phyloP scores from a whole-genome alignment of 30 jellyfish, hydroid and myxozoan species.

The Rhopilema esculentum region DNA sequence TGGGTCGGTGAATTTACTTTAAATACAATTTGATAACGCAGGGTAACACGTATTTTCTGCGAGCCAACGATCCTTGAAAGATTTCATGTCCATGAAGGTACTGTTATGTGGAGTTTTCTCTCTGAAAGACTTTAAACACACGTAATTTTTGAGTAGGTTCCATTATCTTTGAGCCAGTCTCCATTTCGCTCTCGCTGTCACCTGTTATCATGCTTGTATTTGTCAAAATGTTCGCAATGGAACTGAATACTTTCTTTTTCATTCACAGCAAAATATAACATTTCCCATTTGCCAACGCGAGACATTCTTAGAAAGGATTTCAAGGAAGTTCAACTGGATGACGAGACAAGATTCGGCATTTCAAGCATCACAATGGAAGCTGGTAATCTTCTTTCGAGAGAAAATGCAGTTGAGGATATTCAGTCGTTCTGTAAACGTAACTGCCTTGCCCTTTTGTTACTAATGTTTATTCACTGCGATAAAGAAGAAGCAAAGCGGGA shows the following conservation, averaged over 20 bases:
- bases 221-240: not conserved
- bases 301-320: constrained; percentile 89
- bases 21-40: too few species aligned
- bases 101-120: too few species aligned
- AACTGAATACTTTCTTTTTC: not conserved
- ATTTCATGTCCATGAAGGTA: too few species aligned
- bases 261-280: constrained; percentile 73
- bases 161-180: too few species aligned
- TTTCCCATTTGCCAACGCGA: constrained; percentile 34
- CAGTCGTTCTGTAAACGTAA: constrained; percentile 3
- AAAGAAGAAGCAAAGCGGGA: constrained; percentile 59
- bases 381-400: constrained; percentile 37
- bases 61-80: too few species aligned
- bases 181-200: too few species aligned
- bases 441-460: constrained; percentile 37
- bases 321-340: constrained; percentile 31
- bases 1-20: not conserved
- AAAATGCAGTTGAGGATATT: constrained; percentile 15
- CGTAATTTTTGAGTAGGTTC: too few species aligned
- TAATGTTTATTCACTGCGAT: constrained; percentile 73
- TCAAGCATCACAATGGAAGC: constrained; percentile 74
- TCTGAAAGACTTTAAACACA: too few species aligned
- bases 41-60: too few species aligned
- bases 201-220: not conserved
- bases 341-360: constrained; percentile 41